Evolutionary conservation across 2,113 vertebrate genomes (phyloP).

Genomic region (Thinocorus orbignyianus): DNA sequence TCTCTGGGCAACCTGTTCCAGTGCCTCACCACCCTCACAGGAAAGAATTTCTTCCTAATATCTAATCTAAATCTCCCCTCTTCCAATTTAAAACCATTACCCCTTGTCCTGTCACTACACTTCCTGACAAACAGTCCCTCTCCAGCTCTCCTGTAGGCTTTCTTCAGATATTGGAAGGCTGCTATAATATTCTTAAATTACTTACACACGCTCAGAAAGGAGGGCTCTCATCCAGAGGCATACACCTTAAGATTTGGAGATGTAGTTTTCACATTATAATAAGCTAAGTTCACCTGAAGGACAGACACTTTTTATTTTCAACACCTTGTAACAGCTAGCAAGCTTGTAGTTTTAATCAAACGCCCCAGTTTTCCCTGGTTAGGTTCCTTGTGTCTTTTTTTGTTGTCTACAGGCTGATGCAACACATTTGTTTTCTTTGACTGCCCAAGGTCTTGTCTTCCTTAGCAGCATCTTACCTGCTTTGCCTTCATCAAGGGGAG

Average conservation of each 20-base stretch:
- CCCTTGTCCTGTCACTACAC: too few species aligned
- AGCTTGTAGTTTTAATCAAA: not conserved
- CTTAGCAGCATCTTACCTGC: not conserved
- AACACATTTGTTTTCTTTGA: not conserved
- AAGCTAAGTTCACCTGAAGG: not conserved
- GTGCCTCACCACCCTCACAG: too few species aligned
- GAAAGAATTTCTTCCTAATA: too few species aligned
- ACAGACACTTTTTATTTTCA: not conserved
- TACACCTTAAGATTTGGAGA: not conserved
- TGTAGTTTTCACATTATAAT: not conserved
- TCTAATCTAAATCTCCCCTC: too few species aligned
- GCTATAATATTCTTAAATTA: too few species aligned
- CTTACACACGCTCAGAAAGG: too few species aligned
- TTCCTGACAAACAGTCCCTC: too few species aligned
- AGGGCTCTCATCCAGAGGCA: not conserved
- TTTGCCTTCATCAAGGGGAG: not conserved
- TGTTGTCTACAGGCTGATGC: not conserved
- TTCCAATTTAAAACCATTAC: too few species aligned
- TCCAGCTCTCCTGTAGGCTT: too few species aligned
- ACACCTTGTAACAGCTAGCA: not conserved
- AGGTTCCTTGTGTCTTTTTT: not conserved
- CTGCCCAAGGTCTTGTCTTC: not conserved
- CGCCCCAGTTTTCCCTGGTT: not conserved
- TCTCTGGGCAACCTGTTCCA: too few species aligned
- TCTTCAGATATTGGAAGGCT: too few species aligned